Conservation (phyloP, 2,797 vertebrate species). For the Pachyuromys duprasi region DNA sequence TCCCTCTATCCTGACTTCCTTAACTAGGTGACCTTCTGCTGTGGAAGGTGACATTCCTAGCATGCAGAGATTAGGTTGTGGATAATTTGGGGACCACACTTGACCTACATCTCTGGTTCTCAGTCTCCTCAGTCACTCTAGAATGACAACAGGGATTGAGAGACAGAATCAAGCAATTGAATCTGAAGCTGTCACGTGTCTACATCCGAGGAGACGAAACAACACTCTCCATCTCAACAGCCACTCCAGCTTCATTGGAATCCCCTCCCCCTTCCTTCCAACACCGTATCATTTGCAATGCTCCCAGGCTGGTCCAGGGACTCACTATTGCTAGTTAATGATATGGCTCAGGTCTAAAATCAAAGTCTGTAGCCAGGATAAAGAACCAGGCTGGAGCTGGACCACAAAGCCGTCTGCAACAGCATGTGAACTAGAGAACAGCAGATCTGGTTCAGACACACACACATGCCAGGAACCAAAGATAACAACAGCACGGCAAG, state of each 20-base stretch:
- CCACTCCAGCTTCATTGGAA: conserved; percentile 80
- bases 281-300: conserved; percentile 85
- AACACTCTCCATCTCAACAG: not conserved
- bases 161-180: not conserved
- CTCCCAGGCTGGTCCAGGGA: conserved; percentile 85
- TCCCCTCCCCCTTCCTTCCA: conserved; percentile 81
- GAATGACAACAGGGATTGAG: conserved; percentile 24
- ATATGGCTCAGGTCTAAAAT: conserved; percentile 86
- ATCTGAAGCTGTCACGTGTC: not conserved
- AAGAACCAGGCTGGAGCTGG: conserved; percentile 72
- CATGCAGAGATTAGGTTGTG: not conserved
- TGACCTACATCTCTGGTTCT: not conserved
- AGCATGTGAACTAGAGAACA: not conserved
- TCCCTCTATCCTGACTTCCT: not conserved
- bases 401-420: conserved; percentile 24
- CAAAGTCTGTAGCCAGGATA: conserved; percentile 77
- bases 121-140: not conserved
- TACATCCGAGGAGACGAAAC: conserved; percentile 3
- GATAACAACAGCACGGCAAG: not conserved
- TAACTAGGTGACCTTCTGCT: not conserved
- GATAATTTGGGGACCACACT: not conserved
- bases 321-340: conserved; percentile 89
- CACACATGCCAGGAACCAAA: not conserved
- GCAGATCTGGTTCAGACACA: not conserved
- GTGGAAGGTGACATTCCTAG: not conserved